Evolutionary conservation across 2,888 invertebrate species (phyloP).

Genomic region (Ophioninae sp.): DNA sequence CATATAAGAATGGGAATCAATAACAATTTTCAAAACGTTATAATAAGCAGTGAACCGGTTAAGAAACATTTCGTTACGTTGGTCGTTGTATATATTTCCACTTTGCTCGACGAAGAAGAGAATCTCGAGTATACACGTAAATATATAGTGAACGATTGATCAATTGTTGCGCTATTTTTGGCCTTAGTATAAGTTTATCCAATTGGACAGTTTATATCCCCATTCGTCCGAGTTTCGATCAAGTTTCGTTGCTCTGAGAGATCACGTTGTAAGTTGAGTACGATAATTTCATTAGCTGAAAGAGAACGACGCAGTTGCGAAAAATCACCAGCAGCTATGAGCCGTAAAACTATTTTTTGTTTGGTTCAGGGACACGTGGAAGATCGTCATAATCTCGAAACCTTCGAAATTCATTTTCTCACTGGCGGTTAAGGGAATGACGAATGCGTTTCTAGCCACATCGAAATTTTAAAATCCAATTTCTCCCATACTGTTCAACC

Average conservation of each 20-base stretch:
- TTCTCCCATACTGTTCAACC: too few species aligned
- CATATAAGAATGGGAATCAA: background rate
- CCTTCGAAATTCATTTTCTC: too few species aligned
- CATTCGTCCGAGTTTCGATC: background rate
- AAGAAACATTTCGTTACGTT: background rate
- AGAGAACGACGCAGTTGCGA: background rate
- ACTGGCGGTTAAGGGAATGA: too few species aligned
- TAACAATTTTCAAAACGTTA: background rate
- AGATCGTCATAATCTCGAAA: too few species aligned
- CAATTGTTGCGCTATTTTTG: background rate
- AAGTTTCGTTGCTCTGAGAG: background rate
- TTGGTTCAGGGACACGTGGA: too few species aligned
- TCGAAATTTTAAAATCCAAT: too few species aligned
- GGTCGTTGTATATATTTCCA: background rate
- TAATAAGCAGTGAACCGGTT: background rate
- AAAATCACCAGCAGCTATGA: background rate
- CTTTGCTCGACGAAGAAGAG: too few species aligned
- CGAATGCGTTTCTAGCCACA: too few species aligned
- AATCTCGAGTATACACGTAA: background rate
- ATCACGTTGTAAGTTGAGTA: slow-evolving; percentile 39
- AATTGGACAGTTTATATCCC: background rate
- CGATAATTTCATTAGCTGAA: slow-evolving; percentile 38
- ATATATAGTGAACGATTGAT: background rate
- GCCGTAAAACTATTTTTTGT: background rate
- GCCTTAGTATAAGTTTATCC: background rate